Conservation (phyloP, 2,888 invertebrate species). For the Drosophila crucigera region DNA sequence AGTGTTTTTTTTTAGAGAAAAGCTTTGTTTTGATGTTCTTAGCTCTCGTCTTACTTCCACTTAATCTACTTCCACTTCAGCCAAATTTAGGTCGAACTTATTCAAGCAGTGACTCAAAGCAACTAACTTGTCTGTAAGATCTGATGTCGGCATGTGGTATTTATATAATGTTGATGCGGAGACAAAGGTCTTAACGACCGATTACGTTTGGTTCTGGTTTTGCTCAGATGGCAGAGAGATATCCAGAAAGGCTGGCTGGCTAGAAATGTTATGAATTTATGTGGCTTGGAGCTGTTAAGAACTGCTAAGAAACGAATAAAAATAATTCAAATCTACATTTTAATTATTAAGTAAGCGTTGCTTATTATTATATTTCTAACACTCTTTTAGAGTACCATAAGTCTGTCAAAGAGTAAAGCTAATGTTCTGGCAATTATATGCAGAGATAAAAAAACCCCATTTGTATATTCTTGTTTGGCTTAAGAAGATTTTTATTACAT, state of each 20-base stretch:
- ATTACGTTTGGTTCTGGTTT: constrained; percentile 15
- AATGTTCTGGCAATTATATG: background rate
- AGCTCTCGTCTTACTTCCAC: background rate
- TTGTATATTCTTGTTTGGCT: no score
- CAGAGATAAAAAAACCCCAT: background rate
- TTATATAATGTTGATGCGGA: constrained; percentile 11
- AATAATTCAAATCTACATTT: constrained; percentile 1
- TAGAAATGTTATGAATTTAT: constrained; percentile 2
- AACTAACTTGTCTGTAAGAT: background rate
- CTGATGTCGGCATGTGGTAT: background rate
- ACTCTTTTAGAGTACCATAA: no score
- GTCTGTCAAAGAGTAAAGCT: background rate
- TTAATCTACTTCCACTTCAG: background rate
- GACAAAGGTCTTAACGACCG: background rate
- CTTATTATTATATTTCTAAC: background rate
- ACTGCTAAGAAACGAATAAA: constrained; percentile 10
- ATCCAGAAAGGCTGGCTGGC: background rate
- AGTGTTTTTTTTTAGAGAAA: background rate
- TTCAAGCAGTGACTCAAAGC: background rate
- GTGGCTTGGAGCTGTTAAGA: background rate
- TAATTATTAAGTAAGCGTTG: constrained; percentile 1
- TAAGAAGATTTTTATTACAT: background rate
- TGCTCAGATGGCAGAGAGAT: background rate
- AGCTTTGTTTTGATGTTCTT: background rate
- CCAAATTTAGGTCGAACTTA: background rate